Percentiles rank a stretch among this genome's conserved stretches.
Evolutionary conservation across 2,888 invertebrate species (phyloP).

Genomic region (Ectropis crepuscularia): DNA sequence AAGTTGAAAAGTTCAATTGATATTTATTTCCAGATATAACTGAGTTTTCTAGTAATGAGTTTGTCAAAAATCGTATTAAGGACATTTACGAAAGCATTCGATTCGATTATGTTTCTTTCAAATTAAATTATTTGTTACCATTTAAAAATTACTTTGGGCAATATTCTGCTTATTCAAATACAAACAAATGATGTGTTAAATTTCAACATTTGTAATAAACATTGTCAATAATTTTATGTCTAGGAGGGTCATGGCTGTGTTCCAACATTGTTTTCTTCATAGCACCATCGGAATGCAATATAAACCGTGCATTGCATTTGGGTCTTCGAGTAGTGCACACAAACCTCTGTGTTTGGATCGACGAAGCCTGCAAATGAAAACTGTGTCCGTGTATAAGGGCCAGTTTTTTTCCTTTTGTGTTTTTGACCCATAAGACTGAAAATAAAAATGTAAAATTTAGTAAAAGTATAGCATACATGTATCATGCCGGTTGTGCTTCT

Average conservation of each 20-base stretch:
- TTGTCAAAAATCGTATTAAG: too few relatives aligned
- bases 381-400: slow-evolving; percentile 34
- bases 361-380: slow-evolving; percentile 22
- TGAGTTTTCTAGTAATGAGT: too few relatives aligned
- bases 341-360: not conserved
- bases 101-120: too few relatives aligned
- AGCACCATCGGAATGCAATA: slow-evolving; percentile 7
- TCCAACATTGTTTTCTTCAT: slow-evolving; percentile 19
- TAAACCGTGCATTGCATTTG: slow-evolving; percentile 38
- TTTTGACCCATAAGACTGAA: slow-evolving; percentile 22
- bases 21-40: too few relatives aligned
- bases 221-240: slow-evolving; percentile 23
- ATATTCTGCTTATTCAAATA: too few relatives aligned
- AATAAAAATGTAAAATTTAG: not conserved
- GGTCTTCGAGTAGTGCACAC: not conserved
- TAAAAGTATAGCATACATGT: too few relatives aligned
- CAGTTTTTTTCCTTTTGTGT: slow-evolving; percentile 29
- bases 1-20: too few relatives aligned
- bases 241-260: slow-evolving; percentile 31
- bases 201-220: slow-evolving; percentile 5
- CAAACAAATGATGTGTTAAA: too few relatives aligned
- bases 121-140: too few relatives aligned
- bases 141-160: too few relatives aligned
- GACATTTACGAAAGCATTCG: too few relatives aligned
- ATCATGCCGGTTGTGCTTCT: too few relatives aligned